Evolutionary conservation across 2,113 vertebrate genomes (phyloP).

Genomic region (Leptosomus discolor): DNA sequence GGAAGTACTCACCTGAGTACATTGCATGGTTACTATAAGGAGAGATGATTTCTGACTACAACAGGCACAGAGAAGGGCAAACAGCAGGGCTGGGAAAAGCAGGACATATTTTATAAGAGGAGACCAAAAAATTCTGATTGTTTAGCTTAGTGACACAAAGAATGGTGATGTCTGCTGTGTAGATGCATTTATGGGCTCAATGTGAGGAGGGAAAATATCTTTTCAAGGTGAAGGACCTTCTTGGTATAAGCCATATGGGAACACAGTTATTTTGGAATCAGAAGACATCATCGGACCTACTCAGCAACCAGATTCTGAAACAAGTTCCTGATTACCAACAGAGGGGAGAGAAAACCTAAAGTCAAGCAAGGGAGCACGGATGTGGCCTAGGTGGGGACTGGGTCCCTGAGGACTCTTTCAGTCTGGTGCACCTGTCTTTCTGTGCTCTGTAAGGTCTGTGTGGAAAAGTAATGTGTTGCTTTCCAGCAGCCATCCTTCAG

Average conservation of each 20-base stretch:
- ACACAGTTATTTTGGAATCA: background rate
- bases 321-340: background rate
- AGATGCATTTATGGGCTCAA: background rate
- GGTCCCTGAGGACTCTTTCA: background rate
- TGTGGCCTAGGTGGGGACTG: background rate
- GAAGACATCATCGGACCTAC: background rate
- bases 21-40: background rate
- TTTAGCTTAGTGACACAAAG: background rate
- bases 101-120: background rate
- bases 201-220: background rate
- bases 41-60: background rate
- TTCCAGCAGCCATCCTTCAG: background rate
- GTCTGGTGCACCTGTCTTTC: background rate
- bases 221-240: background rate
- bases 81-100: background rate
- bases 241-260: background rate
- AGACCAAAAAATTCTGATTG: background rate
- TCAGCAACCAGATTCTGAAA: background rate
- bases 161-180: background rate
- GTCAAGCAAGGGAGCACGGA: rapidly evolving
- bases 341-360: background rate
- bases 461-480: background rate
- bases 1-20: background rate
- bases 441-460: background rate
- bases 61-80: background rate